Conservation (phyloP, 1,140 invertebrate genomes). For the Anoplolepis gracilipes region DNA sequence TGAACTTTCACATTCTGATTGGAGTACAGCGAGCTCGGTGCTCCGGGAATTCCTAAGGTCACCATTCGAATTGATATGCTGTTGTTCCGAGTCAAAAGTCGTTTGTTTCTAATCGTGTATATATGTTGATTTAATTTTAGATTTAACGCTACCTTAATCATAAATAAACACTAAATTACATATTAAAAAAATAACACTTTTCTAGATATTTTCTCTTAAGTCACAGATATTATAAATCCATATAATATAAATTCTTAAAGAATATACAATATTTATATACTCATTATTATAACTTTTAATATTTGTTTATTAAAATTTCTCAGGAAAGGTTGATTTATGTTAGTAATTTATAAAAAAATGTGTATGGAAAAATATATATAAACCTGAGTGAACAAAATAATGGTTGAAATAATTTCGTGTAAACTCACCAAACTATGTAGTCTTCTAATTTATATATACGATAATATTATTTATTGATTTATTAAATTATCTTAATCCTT, state of each 20-base stretch:
- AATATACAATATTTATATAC: not conserved
- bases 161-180: not conserved
- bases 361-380: not conserved
- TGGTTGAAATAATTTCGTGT: not conserved
- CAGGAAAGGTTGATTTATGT: too few species aligned
- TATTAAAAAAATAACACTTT: not conserved
- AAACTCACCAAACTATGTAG: not conserved
- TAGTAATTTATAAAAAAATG: too few species aligned
- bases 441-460: not conserved
- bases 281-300: too few species aligned
- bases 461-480: not conserved
- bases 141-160: not conserved
- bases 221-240: too few species aligned
- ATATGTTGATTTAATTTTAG: not conserved
- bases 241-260: too few species aligned
- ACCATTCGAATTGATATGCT: conserved; percentile 51
- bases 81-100: conserved; percentile 38
- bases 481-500: not conserved
- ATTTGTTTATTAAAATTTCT: too few species aligned
- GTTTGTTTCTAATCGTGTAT: not conserved
- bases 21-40: conserved; percentile 44
- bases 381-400: not conserved
- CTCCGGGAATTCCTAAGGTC: conserved; percentile 41
- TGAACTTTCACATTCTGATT: conserved; percentile 84
- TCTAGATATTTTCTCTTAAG: too few species aligned